phyloP scores from a whole-genome alignment of 1,140 invertebrate genomes.

The Heterodera carotae region DNA sequence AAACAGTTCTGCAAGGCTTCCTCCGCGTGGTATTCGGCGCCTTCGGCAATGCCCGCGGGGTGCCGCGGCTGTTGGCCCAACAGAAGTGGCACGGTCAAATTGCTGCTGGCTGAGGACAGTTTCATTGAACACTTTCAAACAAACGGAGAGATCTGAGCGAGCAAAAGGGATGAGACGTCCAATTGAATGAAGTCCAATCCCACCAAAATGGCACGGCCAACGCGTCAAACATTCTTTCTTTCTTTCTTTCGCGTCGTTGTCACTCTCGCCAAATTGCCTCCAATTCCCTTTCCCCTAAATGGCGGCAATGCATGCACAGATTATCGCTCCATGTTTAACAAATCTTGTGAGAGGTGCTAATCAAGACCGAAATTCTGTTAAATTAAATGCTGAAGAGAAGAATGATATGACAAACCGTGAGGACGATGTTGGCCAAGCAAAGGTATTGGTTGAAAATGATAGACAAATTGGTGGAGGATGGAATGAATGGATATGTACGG shows the following conservation, averaged over 20 bases:
- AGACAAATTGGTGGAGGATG: neutral
- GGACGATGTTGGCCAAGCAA: neutral
- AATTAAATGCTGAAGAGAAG: too few species aligned
- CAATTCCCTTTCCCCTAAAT: neutral
- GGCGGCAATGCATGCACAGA: neutral
- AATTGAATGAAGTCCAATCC: neutral
- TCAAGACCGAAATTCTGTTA: slow-evolving; percentile 8
- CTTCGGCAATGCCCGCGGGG: slow-evolving; percentile 6
- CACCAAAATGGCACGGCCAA: neutral
- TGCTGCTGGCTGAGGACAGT: slow-evolving; percentile 4
- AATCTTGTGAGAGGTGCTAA: neutral
- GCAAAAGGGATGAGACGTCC: neutral
- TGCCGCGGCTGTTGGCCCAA: neutral
- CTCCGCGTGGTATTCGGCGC: slow-evolving; percentile 25
- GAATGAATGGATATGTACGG: neutral
- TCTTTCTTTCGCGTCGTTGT: neutral
- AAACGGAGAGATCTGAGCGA: slow-evolving; percentile 3
- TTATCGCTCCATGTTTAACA: neutral
- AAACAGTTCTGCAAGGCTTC: slow-evolving; percentile 39
- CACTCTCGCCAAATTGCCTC: neutral
- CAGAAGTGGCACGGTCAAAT: neutral
- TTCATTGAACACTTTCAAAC: neutral
- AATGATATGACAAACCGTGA: too few species aligned
- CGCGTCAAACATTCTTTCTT: neutral
- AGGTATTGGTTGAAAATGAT: neutral